Conservation (phyloP, 2,113 vertebrate species). For the Camelus dromedarius region DNA sequence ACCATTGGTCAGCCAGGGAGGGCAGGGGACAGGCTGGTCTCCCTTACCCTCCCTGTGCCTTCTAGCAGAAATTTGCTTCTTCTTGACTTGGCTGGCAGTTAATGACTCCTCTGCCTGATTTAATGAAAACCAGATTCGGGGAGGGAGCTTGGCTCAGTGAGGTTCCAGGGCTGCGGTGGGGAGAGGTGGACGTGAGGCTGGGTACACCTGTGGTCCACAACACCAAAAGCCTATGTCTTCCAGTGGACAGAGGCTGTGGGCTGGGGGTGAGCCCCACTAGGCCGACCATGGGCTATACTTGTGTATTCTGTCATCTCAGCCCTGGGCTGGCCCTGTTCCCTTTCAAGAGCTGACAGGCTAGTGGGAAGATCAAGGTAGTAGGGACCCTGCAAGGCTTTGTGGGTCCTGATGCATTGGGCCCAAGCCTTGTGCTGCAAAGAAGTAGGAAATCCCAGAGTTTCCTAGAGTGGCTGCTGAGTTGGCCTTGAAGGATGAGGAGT, state of each 20-base stretch:
- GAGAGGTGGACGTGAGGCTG: not conserved
- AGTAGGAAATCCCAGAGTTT: not conserved
- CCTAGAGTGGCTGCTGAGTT: not conserved
- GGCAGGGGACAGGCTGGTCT: conserved; percentile 56
- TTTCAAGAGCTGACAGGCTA: not conserved
- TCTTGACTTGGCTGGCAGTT: conserved; percentile 43
- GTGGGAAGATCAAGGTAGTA: not conserved
- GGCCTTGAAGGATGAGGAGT: not conserved
- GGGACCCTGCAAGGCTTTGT: not conserved
- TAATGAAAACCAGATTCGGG: conserved; percentile 59
- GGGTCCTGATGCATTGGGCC: not conserved
- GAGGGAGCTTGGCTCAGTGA: not conserved
- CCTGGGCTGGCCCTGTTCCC: not conserved
- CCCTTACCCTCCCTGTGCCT: conserved; percentile 37
- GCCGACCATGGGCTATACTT: not conserved
- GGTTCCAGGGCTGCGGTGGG: not conserved
- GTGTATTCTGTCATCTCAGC: not conserved
- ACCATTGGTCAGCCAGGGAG: conserved; percentile 17
- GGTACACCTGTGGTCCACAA: conserved; percentile 33
- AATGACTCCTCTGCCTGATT: conserved; percentile 28
- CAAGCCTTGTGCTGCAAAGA: not conserved
- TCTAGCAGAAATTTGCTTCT: conserved; percentile 49
- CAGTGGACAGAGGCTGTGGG: not conserved
- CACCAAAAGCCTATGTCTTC: not conserved
- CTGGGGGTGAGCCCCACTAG: not conserved